phyloP scores from a whole-genome alignment of 2,113 vertebrate genomes.

The Peucedramus taeniatus region DNA sequence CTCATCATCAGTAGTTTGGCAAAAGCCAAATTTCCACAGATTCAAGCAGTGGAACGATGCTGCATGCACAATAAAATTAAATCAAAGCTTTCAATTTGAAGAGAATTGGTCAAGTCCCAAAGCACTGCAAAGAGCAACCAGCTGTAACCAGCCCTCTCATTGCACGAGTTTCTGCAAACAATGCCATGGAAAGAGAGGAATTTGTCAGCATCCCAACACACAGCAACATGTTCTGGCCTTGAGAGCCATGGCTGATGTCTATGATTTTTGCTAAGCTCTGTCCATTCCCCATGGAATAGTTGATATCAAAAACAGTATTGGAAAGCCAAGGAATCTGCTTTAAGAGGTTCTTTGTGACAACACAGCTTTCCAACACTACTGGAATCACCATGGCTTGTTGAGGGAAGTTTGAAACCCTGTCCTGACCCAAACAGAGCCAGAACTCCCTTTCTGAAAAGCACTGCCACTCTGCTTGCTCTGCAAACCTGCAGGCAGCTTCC shows the following conservation, averaged over 20 bases:
- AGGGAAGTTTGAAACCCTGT: background rate
- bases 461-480: background rate
- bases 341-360: background rate
- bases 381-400: background rate
- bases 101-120: background rate
- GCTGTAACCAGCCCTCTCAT: background rate
- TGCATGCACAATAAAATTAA: background rate
- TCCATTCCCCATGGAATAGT: background rate
- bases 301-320: background rate
- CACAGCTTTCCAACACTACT: background rate
- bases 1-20: background rate
- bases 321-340: background rate
- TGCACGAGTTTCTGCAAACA: background rate
- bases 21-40: background rate
- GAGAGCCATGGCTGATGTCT: background rate
- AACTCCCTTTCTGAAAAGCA: background rate
- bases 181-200: background rate
- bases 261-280: background rate
- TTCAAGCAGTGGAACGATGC: background rate
- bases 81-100: background rate
- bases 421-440: background rate
- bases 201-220: background rate
- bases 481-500: background rate
- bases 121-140: background rate
- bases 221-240: background rate